Evolutionary conservation across 2,797 vertebrate genomes (phyloP), one percentile per base, ranked within the genome.

Genomic region (Pangasius larnaudii): DNA sequence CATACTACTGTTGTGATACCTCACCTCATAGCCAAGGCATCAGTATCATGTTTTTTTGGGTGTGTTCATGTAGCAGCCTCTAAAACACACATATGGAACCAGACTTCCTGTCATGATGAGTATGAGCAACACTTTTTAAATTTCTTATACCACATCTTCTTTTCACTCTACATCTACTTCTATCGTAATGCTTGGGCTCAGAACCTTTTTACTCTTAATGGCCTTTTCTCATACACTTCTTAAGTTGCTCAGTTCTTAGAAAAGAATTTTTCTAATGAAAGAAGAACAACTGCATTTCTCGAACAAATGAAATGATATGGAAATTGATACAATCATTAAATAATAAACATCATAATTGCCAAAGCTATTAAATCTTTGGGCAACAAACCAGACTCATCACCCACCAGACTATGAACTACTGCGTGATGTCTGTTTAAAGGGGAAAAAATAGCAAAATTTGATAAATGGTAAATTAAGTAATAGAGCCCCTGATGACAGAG

Each of bases 1-100:
- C 84, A 87, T 65, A n/a, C 74, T 33, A 30, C 58, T 79, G 85
- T 85, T 61, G 69, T 27, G 79, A 87, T 91, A 84, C 86, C 69
- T 89, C 59, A 84, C 58, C 87, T 67, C 36, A 63, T 58, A 74
- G 11, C 49, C 24, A 56, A 85, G 81, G 72, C 77, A n/a, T 87
- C 72, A 71, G 84, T 90, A 80, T 89, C 56, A 85, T 46, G n/a
- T 74, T 46, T 46, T 69, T 69, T 36, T 36, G 39, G 63, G 58
- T 39, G 53, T 79, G 78, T 89, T 82, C 83, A 74, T 86, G 11
- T 84, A 22, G 24, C 63, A 71, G 39, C 46, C 39, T 79, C 67
- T 80, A n/a, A 18, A 9, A 36, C 10, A 6, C 19, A n/a, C 79
- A 36, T 6, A 53, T 56, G 33, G 1, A 30, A 4, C 30, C 36